Evolutionary conservation across 92 coral and sea anemone genomes (phyloP).

Genomic region (Phenganax marumi): DNA sequence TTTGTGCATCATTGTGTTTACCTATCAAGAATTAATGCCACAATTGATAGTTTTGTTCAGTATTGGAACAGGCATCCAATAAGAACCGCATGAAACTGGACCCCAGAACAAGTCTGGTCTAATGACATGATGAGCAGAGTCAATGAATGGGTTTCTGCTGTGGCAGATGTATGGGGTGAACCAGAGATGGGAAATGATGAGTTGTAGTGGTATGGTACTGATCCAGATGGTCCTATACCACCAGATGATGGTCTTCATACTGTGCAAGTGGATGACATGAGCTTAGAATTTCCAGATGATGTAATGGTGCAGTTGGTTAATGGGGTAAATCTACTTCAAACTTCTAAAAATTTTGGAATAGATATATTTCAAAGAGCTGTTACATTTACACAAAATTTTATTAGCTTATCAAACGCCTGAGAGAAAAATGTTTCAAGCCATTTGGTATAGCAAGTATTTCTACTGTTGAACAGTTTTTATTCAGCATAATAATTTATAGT

Average conservation of each 20-base stretch:
- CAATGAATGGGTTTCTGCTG: conserved; percentile 61
- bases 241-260: conserved; percentile 63
- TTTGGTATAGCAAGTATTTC: not conserved
- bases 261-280: conserved; percentile 58
- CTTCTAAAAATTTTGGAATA: conserved; percentile 54
- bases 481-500: no score
- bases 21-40: conserved; percentile 60
- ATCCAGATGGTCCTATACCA: conserved; percentile 67
- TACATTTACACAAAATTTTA: conserved; percentile 23
- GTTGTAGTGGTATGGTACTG: conserved; percentile 65
- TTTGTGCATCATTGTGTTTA: conserved; percentile 58
- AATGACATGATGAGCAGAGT: conserved; percentile 71
- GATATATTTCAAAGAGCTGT: conserved; percentile 61
- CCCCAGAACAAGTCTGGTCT: conserved; percentile 68
- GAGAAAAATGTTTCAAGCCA: not conserved
- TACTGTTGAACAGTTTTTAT: not conserved
- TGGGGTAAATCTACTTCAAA: conserved; percentile 58
- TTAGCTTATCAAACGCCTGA: not conserved
- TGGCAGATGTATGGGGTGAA: conserved; percentile 67
- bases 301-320: conserved; percentile 44
- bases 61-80: conserved; percentile 74
- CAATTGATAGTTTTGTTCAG: conserved; percentile 54
- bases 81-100: conserved; percentile 69
- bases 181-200: conserved; percentile 50
- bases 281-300: conserved; percentile 51